These are phyloP conservation scores for Gallinago undulata DNA, from an alignment of 2,113 vertebrate species.

Conservation along the genomic window DNA sequence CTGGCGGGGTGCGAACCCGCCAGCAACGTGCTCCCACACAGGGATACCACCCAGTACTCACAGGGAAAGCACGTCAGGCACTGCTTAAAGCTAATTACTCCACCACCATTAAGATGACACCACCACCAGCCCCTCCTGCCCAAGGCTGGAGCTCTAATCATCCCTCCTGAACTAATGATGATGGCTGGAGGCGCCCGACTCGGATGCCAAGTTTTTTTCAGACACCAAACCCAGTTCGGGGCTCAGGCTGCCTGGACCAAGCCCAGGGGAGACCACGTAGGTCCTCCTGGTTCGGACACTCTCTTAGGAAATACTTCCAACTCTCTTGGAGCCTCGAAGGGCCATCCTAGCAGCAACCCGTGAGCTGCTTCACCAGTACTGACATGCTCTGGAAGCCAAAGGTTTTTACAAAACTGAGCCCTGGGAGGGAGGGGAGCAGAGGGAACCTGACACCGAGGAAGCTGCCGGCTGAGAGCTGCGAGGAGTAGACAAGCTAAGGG, in stretches of 20 bases:
- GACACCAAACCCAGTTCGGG: not conserved
- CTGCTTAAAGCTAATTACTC: not conserved
- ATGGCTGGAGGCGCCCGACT: not conserved
- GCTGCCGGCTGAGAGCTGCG: not conserved
- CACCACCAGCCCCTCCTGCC: not conserved
- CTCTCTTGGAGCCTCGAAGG: not conserved
- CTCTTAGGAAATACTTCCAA: not conserved
- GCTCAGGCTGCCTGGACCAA: not conserved
- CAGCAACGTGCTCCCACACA: not conserved
- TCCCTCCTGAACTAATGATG: accelerated
- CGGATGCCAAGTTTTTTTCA: not conserved
- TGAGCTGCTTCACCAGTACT: not conserved
- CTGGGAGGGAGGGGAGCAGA: not conserved
- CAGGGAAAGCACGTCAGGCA: not conserved
- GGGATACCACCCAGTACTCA: not conserved
- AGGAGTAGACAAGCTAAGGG: constrained; percentile 15
- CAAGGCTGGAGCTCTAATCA: not conserved
- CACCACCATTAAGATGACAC: not conserved
- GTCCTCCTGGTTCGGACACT: not conserved
- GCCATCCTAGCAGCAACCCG: not conserved
- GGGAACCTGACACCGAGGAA: not conserved
- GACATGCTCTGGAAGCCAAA: not conserved
- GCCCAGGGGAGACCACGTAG: not conserved
- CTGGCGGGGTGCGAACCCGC: not conserved
- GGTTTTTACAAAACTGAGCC: not conserved